Evolutionary conservation across 2,113 vertebrate genomes (phyloP).

Genomic region (Alligator mississippiensis): DNA sequence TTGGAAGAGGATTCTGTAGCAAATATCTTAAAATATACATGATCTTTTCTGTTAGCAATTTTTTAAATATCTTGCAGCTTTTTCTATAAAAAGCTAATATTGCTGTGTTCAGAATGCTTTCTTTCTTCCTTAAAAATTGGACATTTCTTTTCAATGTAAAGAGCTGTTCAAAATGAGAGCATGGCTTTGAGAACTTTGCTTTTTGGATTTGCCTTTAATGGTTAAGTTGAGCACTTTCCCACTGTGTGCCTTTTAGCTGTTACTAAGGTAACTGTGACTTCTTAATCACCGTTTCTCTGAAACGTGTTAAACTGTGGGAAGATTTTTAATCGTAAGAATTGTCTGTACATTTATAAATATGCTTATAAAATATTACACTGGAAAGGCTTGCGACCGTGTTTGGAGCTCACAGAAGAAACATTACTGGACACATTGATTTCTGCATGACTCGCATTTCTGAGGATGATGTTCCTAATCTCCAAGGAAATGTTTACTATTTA

Average conservation of each 20-base stretch:
- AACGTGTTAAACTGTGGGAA: slow-evolving; percentile 12
- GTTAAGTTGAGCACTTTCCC: slow-evolving; percentile 20
- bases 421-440: background rate
- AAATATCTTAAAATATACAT: slow-evolving; percentile 8
- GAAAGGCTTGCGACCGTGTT: background rate
- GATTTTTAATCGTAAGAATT: slow-evolving; percentile 23
- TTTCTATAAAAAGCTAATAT: background rate
- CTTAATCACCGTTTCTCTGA: slow-evolving; percentile 11
- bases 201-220: slow-evolving; percentile 10
- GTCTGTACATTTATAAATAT: background rate
- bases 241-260: slow-evolving; percentile 70
- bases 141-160: slow-evolving; percentile 22
- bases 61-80: background rate
- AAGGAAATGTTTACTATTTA: background rate
- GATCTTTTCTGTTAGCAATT: slow-evolving; percentile 28
- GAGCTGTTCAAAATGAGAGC: background rate
- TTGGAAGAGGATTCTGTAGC: slow-evolving; percentile 19
- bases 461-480: background rate
- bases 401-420: background rate
- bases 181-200: background rate
- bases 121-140: slow-evolving; percentile 3
- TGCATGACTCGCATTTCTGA: background rate
- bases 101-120: slow-evolving; percentile 6
- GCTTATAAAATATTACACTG: background rate
- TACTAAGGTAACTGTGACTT: slow-evolving; percentile 50